These are phyloP conservation scores for Lerista edwardsae DNA, from an alignment of 2,797 vertebrate species.

Conservation along the genomic window DNA sequence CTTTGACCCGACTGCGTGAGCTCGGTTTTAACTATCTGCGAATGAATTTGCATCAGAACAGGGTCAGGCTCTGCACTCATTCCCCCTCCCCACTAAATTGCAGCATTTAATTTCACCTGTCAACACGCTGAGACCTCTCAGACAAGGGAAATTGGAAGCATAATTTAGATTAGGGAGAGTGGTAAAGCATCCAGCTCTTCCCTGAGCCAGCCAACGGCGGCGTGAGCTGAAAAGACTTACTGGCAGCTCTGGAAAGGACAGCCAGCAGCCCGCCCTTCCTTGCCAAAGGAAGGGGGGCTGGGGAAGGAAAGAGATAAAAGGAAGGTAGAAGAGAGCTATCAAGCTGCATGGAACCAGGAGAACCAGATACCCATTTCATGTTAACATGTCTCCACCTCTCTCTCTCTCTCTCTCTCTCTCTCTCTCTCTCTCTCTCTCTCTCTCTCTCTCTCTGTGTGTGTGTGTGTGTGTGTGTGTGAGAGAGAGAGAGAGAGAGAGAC, in stretches of 20 bases:
- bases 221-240: slow-evolving; percentile 9
- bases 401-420: not conserved
- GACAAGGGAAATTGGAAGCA: slow-evolving; percentile 7
- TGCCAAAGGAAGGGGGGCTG: not conserved
- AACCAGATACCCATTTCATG: not conserved
- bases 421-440: not conserved
- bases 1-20: not conserved
- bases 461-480: too few relatives aligned
- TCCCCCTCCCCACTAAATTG: not conserved
- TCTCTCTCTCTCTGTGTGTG: not conserved
- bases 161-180: slow-evolving; percentile 15
- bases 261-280: not conserved
- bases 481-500: too few relatives aligned
- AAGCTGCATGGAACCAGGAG: not conserved
- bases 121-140: not conserved
- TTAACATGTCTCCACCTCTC: slow-evolving; percentile 18
- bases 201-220: slow-evolving; percentile 3
- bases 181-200: slow-evolving; percentile 5
- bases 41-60: not conserved
- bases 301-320: not conserved
- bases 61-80: not conserved
- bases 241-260: slow-evolving; percentile 19
- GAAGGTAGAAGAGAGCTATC: not conserved
- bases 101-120: slow-evolving; percentile 32
- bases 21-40: not conserved